Evolutionary conservation across 2,113 vertebrate species (phyloP), one percentile per base, ranked within the genome.

Genomic region (Callopanchax toddi): DNA sequence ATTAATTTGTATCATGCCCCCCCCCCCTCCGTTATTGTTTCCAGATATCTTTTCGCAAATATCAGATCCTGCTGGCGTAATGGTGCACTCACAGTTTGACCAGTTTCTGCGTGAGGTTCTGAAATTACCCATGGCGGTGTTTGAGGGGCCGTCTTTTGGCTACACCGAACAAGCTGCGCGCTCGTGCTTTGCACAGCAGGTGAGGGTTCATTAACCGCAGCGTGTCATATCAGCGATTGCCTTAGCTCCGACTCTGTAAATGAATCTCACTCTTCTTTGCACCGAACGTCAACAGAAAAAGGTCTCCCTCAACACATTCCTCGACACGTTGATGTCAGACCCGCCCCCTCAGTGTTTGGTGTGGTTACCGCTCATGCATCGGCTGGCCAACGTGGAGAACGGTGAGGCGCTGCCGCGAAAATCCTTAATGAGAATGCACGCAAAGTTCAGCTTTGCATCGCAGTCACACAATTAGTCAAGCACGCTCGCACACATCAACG

Each of bases 1-100:
- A 85, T 82, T 77, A 32, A 82, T 82, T 76, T 54, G 52, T 55
- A 2, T 64, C 21, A 77, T 60, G 57, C 67, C 56, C 61, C 36
- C 20, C 21, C 64, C 10, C 11, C 36, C 29, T 32, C 29, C 11
- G n/a, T 16, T 37, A 0, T 51, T 83, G 43, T 79, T 79, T 65
- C 74, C 88, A 99, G 97, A 99, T 92, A 96, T 99, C 90, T 99
- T 98, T 94, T 98, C 97, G 32, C 96, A 95, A 93, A 96, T 99
- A 81, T 96, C 97, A 0, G 96, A 99, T 89, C 91, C 95, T 55
- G 90, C 92, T 21, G 97, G 97, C 36, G 86, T 95, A 76, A 96
- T 99, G 95, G 92, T 95, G 72, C 92, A 95, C 75, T 92, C 93
- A n/a, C 94, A 95, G 74, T 99, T 99, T 0, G 97, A 99, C 89